Conservation (phyloP, 2,797 vertebrate genomes). For the Tapera naevia region DNA sequence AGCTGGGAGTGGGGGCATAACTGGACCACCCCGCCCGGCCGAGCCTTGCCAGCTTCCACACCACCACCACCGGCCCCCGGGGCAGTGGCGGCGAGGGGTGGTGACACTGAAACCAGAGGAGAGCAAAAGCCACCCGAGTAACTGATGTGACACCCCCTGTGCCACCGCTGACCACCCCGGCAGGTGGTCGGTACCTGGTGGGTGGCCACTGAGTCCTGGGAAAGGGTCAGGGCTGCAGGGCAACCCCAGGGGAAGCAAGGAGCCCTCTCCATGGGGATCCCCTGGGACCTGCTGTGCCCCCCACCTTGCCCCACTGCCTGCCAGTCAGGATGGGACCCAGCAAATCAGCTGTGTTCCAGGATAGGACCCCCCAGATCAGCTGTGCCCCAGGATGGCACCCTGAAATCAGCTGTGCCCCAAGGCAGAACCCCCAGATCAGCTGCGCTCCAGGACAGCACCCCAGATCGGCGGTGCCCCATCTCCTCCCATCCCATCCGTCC, state of each 20-base stretch:
- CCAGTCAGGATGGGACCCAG: not conserved
- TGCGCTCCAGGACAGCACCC: too few species aligned
- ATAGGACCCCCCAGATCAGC: too few species aligned
- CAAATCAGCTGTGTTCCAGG: not conserved
- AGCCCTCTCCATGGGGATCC: not conserved
- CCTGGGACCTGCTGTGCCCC: not conserved
- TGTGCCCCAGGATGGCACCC: too few species aligned
- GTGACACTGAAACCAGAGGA: not conserved
- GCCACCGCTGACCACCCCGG: not conserved
- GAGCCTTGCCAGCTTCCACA: not conserved
- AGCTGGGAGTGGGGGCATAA: not conserved
- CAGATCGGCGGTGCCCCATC: too few species aligned
- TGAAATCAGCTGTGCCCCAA: too few species aligned
- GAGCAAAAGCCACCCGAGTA: not conserved
- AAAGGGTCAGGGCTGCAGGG: too few species aligned
- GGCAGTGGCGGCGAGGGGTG: not conserved
- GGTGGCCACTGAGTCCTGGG: not conserved
- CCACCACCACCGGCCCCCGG: not conserved
- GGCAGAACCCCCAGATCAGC: too few species aligned
- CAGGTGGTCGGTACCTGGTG: not conserved
- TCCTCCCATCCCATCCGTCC: too few species aligned
- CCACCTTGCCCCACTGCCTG: not conserved
- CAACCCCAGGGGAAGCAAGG: not conserved
- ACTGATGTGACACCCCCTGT: not conserved
- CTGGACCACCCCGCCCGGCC: fast-evolving